These are phyloP conservation scores for Molorchus minor DNA, from an alignment of 2,888 invertebrate genomes.

Conservation along the genomic window DNA sequence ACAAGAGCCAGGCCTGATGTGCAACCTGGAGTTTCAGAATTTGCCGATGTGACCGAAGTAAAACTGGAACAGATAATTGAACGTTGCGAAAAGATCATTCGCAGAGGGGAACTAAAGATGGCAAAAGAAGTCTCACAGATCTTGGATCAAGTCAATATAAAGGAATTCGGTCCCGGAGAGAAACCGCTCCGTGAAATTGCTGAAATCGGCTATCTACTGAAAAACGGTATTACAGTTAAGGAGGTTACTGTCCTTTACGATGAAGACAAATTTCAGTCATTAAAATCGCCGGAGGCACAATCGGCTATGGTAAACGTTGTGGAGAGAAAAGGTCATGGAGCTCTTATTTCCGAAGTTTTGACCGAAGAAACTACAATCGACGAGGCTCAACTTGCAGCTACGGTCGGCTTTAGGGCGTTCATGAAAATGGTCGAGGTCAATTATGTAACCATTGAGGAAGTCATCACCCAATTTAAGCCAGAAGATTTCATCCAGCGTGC, in stretches of 20 bases:
- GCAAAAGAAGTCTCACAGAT: slow-evolving; percentile 80
- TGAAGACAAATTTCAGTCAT: slow-evolving; percentile 80
- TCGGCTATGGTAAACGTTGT: slow-evolving; percentile 85
- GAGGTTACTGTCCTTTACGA: slow-evolving; percentile 83
- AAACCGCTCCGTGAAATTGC: slow-evolving; percentile 82
- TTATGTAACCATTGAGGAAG: slow-evolving; percentile 84
- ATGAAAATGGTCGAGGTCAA: slow-evolving; percentile 85
- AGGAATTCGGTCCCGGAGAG: slow-evolving; percentile 84
- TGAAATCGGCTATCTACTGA: slow-evolving; percentile 80
- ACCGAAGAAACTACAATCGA: slow-evolving; percentile 83
- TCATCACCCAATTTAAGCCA: slow-evolving; percentile 82
- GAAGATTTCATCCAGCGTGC: slow-evolving; percentile 84
- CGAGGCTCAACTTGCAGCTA: slow-evolving; percentile 79
- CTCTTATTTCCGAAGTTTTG: slow-evolving; percentile 81
- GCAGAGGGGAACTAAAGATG: slow-evolving; percentile 68
- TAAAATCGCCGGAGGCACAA: slow-evolving; percentile 83
- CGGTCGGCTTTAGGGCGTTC: slow-evolving; percentile 86
- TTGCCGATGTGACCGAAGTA: slow-evolving; percentile 62
- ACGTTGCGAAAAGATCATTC: slow-evolving; percentile 66
- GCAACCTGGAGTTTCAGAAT: slow-evolving; percentile 56
- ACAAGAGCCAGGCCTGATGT: slow-evolving; percentile 52
- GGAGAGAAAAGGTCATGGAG: slow-evolving; percentile 83
- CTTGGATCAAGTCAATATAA: slow-evolving; percentile 76
- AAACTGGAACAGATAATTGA: slow-evolving; percentile 67
- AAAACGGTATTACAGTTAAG: slow-evolving; percentile 77